Percentiles rank a stretch among this genome's conserved stretches.
Conservation (phyloP, 2,888 invertebrate genomes). For the Unio delphinus region DNA sequence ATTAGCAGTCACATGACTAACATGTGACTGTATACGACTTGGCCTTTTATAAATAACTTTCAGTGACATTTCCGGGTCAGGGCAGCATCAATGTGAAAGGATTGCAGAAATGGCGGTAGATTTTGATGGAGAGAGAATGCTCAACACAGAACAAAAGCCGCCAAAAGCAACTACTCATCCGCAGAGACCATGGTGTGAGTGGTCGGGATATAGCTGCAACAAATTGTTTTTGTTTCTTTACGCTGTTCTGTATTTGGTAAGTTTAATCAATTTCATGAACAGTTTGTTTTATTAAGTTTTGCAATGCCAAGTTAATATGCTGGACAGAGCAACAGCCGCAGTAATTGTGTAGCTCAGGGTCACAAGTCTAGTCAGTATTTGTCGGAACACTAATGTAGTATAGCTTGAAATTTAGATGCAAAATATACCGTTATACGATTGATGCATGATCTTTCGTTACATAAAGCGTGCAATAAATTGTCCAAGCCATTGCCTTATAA, state of each 20-base stretch:
- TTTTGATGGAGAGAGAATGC: constrained; percentile 35
- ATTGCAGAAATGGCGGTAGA: constrained; percentile 37
- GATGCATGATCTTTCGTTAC: too few relatives aligned
- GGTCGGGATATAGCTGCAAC: constrained; percentile 53
- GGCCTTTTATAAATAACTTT: neutral
- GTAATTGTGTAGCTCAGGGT: too few relatives aligned
- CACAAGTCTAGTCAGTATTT: too few relatives aligned
- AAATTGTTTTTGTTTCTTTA: constrained; percentile 55
- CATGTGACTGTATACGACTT: constrained; percentile 3
- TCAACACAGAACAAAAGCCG: constrained; percentile 18
- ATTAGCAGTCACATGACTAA: constrained; percentile 8
- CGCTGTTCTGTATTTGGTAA: constrained; percentile 52
- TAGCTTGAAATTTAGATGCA: too few relatives aligned
- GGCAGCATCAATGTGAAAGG: neutral
- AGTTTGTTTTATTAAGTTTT: too few relatives aligned
- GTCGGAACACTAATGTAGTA: too few relatives aligned
- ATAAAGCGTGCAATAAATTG: too few relatives aligned
- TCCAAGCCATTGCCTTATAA: too few relatives aligned
- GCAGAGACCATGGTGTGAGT: constrained; percentile 47
- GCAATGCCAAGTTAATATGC: too few relatives aligned
- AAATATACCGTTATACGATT: too few relatives aligned
- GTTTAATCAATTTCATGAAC: constrained; percentile 11
- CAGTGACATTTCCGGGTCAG: constrained; percentile 1
- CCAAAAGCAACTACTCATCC: constrained; percentile 18
- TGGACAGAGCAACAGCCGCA: too few relatives aligned